A percentile compares a stretch with the other conserved stretches of the same genome.
phyloP scores from a whole-genome alignment of 2,113 vertebrate genomes.

The Cyphomyrus discorhynchus region DNA sequence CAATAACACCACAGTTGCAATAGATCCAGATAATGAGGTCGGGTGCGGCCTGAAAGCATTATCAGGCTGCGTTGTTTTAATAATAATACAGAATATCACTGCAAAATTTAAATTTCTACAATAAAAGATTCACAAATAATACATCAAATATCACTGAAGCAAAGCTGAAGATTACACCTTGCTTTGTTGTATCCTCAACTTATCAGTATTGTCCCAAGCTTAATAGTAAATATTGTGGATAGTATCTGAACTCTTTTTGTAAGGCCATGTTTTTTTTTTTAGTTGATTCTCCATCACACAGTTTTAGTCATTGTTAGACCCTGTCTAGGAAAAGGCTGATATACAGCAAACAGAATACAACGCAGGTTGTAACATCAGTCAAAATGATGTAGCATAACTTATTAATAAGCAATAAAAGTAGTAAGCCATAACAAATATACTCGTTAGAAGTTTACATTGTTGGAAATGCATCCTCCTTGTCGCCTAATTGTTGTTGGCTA shows the following conservation, averaged over 20 bases:
- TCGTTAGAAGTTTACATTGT: neutral
- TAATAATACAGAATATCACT: neutral
- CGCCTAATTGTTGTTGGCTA: neutral
- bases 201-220: neutral
- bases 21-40: neutral
- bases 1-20: neutral
- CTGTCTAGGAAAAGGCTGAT: neutral
- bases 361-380: neutral
- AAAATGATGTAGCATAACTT: neutral
- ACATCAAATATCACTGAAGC: neutral
- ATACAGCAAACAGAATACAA: neutral
- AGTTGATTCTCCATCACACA: neutral
- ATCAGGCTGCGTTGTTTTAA: neutral
- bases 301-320: neutral
- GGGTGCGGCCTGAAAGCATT: neutral
- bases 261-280: neutral
- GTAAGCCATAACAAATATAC: neutral
- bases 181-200: neutral
- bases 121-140: neutral
- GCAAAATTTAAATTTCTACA: neutral
- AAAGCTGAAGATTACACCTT: neutral
- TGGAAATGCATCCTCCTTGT: neutral
- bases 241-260: neutral
- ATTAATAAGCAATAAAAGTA: neutral
- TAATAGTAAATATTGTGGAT: neutral